Evolutionary conservation across 2,797 vertebrate species (phyloP).

Genomic region (Heterohyrax brucei): DNA sequence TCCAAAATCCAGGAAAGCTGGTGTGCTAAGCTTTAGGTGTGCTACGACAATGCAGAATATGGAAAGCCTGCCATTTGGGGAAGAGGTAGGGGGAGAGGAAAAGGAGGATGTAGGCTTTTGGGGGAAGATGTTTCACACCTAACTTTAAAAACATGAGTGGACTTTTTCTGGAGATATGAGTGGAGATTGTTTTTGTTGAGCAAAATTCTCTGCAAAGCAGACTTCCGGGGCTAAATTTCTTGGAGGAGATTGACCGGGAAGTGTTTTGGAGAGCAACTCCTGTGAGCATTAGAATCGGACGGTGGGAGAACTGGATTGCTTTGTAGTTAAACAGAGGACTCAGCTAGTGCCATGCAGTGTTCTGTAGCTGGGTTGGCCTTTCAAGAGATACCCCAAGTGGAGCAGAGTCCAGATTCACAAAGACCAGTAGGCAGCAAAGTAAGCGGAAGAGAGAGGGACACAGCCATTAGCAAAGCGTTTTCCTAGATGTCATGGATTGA

Average conservation of each 20-base stretch:
- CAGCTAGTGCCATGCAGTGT: too few species aligned
- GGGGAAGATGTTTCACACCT: too few species aligned
- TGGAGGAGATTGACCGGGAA: not conserved
- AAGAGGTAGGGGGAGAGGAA: not conserved
- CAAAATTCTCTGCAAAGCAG: not conserved
- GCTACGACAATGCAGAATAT: not conserved
- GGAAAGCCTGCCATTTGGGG: not conserved
- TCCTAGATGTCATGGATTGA: not conserved
- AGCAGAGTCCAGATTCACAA: too few species aligned
- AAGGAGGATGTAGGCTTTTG: not conserved
- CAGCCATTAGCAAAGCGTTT: not conserved
- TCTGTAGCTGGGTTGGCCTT: not conserved
- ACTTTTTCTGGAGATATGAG: not conserved
- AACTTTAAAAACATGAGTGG: not conserved
- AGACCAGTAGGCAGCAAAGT: not conserved
- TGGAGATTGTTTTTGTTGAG: not conserved
- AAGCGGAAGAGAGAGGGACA: too few species aligned
- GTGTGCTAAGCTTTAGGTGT: too few species aligned
- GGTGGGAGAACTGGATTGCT: not conserved
- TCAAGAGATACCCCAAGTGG: not conserved
- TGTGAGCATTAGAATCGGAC: accelerated
- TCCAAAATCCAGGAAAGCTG: not conserved
- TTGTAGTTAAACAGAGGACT: not conserved
- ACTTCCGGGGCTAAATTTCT: not conserved
- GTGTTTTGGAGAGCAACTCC: not conserved